phyloP scores from a whole-genome alignment of 2,113 vertebrate species.

The Mixornis gularis region DNA sequence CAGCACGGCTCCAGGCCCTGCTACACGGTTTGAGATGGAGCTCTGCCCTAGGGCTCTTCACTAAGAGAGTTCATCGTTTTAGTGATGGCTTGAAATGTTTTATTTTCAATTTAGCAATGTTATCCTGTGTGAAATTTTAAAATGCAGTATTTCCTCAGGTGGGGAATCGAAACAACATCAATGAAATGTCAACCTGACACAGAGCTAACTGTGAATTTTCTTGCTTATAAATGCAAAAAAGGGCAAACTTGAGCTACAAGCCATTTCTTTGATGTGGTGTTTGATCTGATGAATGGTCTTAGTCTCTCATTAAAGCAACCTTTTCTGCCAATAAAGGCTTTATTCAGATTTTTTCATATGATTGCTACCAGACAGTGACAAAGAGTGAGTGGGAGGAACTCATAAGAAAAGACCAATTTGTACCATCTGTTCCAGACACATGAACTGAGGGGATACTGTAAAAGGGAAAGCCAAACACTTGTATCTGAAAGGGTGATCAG shows the following conservation, averaged over 20 bases:
- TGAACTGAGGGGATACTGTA: not conserved
- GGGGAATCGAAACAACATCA: not conserved
- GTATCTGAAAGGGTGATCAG: not conserved
- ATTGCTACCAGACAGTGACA: not conserved
- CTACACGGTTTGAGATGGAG: fast-evolving
- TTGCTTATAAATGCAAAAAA: not conserved
- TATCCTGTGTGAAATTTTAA: not conserved
- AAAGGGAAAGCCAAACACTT: not conserved
- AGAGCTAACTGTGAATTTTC: not conserved
- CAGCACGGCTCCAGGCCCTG: not conserved
- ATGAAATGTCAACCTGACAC: not conserved
- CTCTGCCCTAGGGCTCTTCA: not conserved
- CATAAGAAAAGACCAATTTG: not conserved
- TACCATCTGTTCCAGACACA: not conserved
- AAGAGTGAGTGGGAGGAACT: not conserved
- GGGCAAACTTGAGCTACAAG: not conserved
- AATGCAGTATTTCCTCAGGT: not conserved
- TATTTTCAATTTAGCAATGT: not conserved
- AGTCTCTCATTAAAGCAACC: not conserved
- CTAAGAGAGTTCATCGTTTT: not conserved
- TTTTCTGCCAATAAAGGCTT: not conserved
- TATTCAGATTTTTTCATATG: not conserved
- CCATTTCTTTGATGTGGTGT: not conserved
- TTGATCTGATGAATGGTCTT: not conserved
- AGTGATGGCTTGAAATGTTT: not conserved